Conservation (phyloP, 2,113 vertebrate species). For the Macaca fascicularis region T2T-MFA8v1.1 NC_088385.1:77385001-77385500, state of each 20-base stretch:
- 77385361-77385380: not conserved
- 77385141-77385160: not conserved
- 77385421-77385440: not conserved
- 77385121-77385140: not conserved
- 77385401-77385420: not conserved
- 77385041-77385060: not conserved
- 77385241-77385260: too few species aligned
- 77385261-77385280: not conserved
- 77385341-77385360: not conserved
- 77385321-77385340: not conserved
- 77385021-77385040: not conserved
- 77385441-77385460: not conserved
- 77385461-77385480: not conserved
- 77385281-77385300: not conserved
- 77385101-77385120: not conserved
- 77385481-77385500: not conserved
- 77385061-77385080: not conserved
- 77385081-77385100: not conserved
- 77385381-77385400: not conserved
- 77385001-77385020: not conserved
- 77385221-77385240: not conserved
- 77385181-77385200: not conserved
- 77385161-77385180: not conserved
- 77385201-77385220: not conserved
- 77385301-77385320: not conserved